Percentiles rank a stretch among this genome's conserved stretches.
Evolutionary conservation across 1,140 invertebrate genomes (phyloP).

Genomic region (Idris sp.): DNA sequence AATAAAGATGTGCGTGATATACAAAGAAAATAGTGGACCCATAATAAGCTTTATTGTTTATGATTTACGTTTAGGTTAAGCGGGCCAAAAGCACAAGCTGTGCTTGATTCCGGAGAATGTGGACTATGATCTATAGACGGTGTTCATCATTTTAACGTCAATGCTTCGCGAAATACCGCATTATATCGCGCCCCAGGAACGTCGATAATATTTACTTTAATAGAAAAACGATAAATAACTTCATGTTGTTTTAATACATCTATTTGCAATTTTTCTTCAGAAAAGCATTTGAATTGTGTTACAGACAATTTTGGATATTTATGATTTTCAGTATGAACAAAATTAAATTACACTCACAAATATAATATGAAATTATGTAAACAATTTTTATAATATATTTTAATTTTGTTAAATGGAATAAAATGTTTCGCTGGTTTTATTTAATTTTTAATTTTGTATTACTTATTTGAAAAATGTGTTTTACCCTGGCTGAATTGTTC

Average conservation of each 20-base stretch:
- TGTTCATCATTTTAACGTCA: constrained; percentile 61
- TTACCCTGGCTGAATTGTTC: constrained; percentile 64
- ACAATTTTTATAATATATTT: no score
- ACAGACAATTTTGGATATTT: no score
- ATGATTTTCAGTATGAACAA: no score
- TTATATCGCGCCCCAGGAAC: constrained; percentile 41
- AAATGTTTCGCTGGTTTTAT: no score
- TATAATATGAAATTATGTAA: no score
- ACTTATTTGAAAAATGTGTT: no score
- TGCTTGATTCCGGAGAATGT: constrained; percentile 55
- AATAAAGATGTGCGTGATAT: constrained; percentile 36
- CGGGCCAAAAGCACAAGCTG: constrained; percentile 60
- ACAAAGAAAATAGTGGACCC: constrained; percentile 46
- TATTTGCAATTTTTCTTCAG: constrained; percentile 2
- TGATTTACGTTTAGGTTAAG: constrained; percentile 59
- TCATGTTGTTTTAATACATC: constrained; percentile 14
- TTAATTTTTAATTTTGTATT: no score
- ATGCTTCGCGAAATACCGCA: constrained; percentile 47
- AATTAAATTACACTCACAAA: no score
- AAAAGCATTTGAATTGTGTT: no score
- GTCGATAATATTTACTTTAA: constrained; percentile 53
- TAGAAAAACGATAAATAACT: constrained; percentile 47
- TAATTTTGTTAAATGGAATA: no score
- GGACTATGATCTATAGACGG: constrained; percentile 49
- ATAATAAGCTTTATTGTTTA: constrained; percentile 56